phyloP scores from a whole-genome alignment of 2,888 invertebrate species.

The Ectobius pallidus region DNA sequence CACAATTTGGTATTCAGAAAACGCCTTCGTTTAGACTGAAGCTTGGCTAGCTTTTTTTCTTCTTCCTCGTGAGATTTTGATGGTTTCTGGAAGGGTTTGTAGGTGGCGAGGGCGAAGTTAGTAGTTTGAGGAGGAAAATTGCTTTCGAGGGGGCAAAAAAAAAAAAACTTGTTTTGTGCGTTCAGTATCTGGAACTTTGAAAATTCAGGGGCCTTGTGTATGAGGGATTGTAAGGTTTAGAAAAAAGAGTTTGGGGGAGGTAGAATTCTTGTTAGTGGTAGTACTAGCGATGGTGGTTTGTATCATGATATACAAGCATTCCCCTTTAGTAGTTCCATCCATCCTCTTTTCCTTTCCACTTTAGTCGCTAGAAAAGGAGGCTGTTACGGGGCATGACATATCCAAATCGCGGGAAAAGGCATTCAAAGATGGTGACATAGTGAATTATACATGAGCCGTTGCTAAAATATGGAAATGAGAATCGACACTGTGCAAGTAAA shows the following conservation, averaged over 20 bases:
- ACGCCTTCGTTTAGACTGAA: slow-evolving; percentile 4
- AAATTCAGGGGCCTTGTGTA: slow-evolving; percentile 5
- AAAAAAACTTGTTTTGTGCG: slow-evolving; percentile 2
- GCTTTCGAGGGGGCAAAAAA: background rate
- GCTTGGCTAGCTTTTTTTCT: background rate
- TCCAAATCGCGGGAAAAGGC: slow-evolving; percentile 22
- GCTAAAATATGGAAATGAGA: slow-evolving; percentile 54
- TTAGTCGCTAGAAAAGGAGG: background rate
- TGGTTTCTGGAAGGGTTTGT: slow-evolving; percentile 8
- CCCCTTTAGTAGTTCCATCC: slow-evolving; percentile 5
- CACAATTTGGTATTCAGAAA: slow-evolving; percentile 11
- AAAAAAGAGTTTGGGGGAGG: background rate
- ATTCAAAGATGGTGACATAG: slow-evolving; percentile 49
- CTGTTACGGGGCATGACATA: slow-evolving; percentile 20
- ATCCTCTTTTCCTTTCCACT: background rate
- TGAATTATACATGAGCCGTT: slow-evolving; percentile 55
- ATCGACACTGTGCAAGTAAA: slow-evolving; percentile 47
- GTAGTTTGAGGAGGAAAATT: background rate
- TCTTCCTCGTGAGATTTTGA: slow-evolving; percentile 17
- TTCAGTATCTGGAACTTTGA: slow-evolving; percentile 10
- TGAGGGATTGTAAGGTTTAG: slow-evolving; percentile 7
- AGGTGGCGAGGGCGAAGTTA: background rate
- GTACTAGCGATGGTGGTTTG: slow-evolving; percentile 8
- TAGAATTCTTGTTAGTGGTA: slow-evolving; percentile 10
- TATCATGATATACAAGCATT: background rate